Evolutionary conservation across 2,888 invertebrate species (phyloP), one percentile per base, ranked within the genome.

Genomic region (Imbricaverruca yamaguchii): DNA sequence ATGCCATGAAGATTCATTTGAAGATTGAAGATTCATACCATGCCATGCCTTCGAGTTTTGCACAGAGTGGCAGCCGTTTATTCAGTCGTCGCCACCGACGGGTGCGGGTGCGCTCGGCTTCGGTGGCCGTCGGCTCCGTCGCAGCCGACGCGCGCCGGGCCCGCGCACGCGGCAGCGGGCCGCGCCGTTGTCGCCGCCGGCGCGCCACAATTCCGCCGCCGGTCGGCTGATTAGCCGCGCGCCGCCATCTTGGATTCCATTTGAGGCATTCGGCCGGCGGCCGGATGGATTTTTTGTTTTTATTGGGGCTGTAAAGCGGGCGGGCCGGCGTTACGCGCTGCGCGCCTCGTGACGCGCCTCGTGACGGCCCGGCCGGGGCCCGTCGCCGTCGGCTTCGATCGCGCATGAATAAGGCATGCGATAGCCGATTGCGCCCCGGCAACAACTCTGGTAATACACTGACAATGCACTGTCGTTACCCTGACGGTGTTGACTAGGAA

Each of bases 211-310:
- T 18, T 13, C 61, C 69, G 39, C 69, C 69, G 69, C 39, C 69
- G 69, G 23, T 23, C 65, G 23, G 25, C 69, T 69, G 69, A 69
- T 69, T 69, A 69, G 69, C 39, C 39, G 39, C 6, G 15, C 15
- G 74, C 74, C 74, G 74, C 74, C 74, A 74, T 74, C 53, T 74
- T 74, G 74, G 74, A 74, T 55, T 74, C 74, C 74, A 74, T 74
- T 74, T 74, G 23, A 53, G 74, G 74, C 55, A 55, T 55, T 74
- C 74, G 21, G 74, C 21, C 53, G 74, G 55, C 39, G 39, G 55
- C 23, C 21, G 55, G 74, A 74, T 74, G 74, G 74, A 74, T 74
- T 74, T 74, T 74, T 74, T 74, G 74, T 74, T 53, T 74, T 74
- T 74, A 74, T 74, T 74, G 74, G 53, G 53, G 74, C 55, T 55